Evolutionary conservation across 2,797 vertebrate genomes (phyloP).

Genomic region (Peromyscus aztecus): DNA sequence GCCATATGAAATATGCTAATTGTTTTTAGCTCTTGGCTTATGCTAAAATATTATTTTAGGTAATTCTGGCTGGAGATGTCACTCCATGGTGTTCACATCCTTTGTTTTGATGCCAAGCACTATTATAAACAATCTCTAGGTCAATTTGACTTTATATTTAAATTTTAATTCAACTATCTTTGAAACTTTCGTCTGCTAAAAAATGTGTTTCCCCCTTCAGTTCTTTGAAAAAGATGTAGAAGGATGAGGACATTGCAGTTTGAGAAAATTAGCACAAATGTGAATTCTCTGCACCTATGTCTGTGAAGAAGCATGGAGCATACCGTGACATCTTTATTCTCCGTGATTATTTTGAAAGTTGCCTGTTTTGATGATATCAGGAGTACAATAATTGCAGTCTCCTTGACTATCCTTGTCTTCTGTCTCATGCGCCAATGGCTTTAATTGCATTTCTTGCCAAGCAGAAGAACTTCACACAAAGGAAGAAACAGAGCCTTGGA

Average conservation of each 20-base stretch:
- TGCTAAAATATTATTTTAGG: constrained; percentile 37
- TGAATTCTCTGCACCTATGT: not conserved
- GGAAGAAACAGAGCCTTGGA: constrained; percentile 39
- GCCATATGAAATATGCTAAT: not conserved
- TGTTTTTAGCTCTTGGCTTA: not conserved
- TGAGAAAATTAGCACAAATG: constrained; percentile 25
- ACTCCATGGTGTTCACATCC: not conserved
- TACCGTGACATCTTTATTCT: constrained; percentile 21
- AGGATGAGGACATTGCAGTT: not conserved
- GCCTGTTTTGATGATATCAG: constrained; percentile 12
- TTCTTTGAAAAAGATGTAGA: constrained; percentile 11
- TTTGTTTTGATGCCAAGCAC: not conserved
- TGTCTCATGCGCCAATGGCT: constrained; percentile 16
- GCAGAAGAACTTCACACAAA: constrained; percentile 53
- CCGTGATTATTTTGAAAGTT: constrained; percentile 51
- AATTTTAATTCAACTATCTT: constrained; percentile 47
- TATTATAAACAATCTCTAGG: not conserved
- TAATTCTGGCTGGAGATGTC: not conserved
- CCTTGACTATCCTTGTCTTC: constrained; percentile 43
- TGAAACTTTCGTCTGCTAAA: not conserved
- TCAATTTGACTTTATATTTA: constrained; percentile 3
- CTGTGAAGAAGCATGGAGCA: constrained; percentile 1
- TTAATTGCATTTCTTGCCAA: constrained; percentile 61
- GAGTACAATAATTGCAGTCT: constrained; percentile 49
- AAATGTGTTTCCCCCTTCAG: constrained; percentile 41